phyloP scores from a whole-genome alignment of 1,140 invertebrate genomes.

The Brachionus angularis region DNA sequence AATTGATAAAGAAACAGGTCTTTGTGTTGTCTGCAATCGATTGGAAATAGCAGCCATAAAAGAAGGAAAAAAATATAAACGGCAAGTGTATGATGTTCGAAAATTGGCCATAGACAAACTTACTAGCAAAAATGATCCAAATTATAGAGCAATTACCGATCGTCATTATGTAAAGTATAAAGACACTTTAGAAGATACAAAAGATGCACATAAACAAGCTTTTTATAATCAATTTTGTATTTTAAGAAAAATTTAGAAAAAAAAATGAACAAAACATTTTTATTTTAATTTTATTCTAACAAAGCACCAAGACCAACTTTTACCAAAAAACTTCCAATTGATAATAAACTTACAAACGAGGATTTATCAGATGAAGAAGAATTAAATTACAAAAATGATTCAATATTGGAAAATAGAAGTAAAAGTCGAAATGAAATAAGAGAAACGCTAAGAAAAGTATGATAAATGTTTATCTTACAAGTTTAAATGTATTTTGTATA shows the following conservation, averaged over 20 bases:
- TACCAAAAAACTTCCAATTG: background rate
- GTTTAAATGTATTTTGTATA: too few species aligned
- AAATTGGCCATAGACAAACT: constrained; percentile 41
- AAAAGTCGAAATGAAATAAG: background rate
- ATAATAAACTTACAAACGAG: background rate
- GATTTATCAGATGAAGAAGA: constrained; percentile 2
- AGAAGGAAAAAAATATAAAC: constrained; percentile 40
- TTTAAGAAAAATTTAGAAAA: too few species aligned
- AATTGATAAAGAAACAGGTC: constrained; percentile 42
- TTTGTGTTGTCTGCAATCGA: constrained; percentile 18
- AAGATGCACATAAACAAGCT: background rate
- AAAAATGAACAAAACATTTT: too few species aligned
- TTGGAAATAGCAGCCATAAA: constrained; percentile 36
- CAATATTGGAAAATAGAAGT: background rate
- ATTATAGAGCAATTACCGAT: constrained; percentile 23
- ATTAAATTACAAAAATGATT: background rate
- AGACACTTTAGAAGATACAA: background rate
- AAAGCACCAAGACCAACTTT: background rate
- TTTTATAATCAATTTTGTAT: too few species aligned
- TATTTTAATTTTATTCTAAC: too few species aligned
- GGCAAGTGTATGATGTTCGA: constrained; percentile 34
- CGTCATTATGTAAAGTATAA: constrained; percentile 39
- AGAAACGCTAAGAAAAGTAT: constrained; percentile 17
- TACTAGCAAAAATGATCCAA: constrained; percentile 22
- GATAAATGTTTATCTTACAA: too few species aligned